phyloP scores from a whole-genome alignment of 2,113 vertebrate species.

The Proteles cristata region DNA sequence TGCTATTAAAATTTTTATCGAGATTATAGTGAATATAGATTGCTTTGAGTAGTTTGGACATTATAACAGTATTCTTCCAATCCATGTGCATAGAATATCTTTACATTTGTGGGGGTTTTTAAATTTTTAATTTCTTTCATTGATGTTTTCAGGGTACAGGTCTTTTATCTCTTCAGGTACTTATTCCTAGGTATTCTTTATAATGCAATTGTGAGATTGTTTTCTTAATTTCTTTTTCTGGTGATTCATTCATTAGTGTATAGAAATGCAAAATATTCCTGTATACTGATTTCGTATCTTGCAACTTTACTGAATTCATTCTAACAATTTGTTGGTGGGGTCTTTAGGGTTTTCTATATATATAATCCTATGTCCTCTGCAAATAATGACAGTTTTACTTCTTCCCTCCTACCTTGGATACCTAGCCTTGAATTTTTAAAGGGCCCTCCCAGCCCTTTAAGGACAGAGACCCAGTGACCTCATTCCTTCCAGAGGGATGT shows the following conservation, averaged over 20 bases:
- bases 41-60: not conserved
- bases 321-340: not conserved
- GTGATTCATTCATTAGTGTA: not conserved
- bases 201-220: not conserved
- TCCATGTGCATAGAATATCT: not conserved
- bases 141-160: not conserved
- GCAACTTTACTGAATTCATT: not conserved
- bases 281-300: not conserved
- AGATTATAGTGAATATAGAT: not conserved
- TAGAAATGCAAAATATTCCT: not conserved
- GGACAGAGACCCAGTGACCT: rapidly evolving
- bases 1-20: not conserved
- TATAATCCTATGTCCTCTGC: not conserved
- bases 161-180: not conserved
- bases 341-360: not conserved
- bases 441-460: not conserved
- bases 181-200: not conserved
- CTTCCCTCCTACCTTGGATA: not conserved
- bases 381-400: not conserved
- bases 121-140: not conserved
- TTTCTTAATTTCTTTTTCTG: not conserved
- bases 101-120: not conserved
- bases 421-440: not conserved
- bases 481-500: not conserved
- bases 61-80: not conserved